Evolutionary conservation across 2,797 vertebrate genomes (phyloP), one percentile per base, ranked within the genome.

Genomic region (Atherinosoma microstoma): DNA sequence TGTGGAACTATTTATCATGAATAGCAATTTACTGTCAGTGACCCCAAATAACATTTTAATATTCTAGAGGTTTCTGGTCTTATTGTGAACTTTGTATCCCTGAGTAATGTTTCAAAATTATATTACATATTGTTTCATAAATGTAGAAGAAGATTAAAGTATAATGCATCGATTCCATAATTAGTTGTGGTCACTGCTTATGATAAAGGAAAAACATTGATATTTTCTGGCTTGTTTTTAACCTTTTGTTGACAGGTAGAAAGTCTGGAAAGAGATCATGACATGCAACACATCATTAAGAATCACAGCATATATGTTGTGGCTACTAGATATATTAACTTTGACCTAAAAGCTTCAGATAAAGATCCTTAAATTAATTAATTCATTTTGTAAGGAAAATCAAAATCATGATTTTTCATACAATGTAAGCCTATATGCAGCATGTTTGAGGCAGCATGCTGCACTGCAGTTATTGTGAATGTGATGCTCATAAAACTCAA

Each of bases 391-490:
- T 47, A 9, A 47, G 13, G 7, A 47, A 47, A 20, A 47, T n/a
- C 3, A 6, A 20, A 45, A 20, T n/a, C 6, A n/a, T 47, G 45
- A n/a, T 47, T 18, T 47, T 2, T 15, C 51, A 15, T 11, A 15
- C 34, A 18, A 6, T 58, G 36, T 35, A 8, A 3, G 30, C 30
- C 30, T 24, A 9, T 57, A 73, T 65, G 6, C 6, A 47, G 45
- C 5, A 47, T 57, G 56, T 9, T 59, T 16, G 36, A 68, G 49
- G 51, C n/a, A 74, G 47, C 13, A 42, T 32, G 35, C 30, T 22
- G 27, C 42, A 30, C 59, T 35, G 47, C 30, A 1, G 45, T 10
- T 73, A 0, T 65, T 71, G 71, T 78, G 60, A 51, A 70, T 76
- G 38, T 51, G 58, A 63, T 38, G 36, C 40, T 45, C 40, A 45